Percentiles rank a stretch among this genome's conserved stretches.
These are phyloP conservation scores for Prunella fulvescens DNA, from an alignment of 2,113 vertebrate species.

Conservation along the genomic window DNA sequence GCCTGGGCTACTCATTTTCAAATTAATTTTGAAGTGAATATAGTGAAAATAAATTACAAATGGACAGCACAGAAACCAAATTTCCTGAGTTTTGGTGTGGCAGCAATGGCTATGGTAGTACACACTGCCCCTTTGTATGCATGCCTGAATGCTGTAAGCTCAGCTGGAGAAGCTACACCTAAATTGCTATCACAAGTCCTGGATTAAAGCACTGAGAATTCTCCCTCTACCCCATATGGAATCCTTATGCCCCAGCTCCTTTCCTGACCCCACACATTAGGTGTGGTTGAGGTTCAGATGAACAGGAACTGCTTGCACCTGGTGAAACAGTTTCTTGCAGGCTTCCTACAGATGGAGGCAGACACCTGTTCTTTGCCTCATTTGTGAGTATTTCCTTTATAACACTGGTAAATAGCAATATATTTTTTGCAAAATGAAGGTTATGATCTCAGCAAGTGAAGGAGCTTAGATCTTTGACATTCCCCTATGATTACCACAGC, in stretches of 20 bases:
- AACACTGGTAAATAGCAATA: background rate
- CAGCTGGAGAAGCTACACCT: background rate
- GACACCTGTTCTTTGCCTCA: background rate
- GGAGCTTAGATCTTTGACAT: background rate
- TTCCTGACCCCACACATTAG: background rate
- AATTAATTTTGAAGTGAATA: background rate
- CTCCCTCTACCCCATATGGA: background rate
- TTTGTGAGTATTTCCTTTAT: background rate
- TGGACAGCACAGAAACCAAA: background rate
- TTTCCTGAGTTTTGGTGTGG: background rate
- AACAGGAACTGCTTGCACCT: background rate
- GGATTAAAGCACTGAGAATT: background rate
- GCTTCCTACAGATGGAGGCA: background rate
- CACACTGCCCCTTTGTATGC: background rate
- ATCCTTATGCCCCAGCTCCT: background rate
- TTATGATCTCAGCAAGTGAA: background rate
- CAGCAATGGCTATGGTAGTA: background rate
- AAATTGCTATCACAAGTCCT: background rate
- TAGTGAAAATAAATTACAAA: background rate
- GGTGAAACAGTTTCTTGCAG: background rate
- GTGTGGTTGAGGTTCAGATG: background rate
- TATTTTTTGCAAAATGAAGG: background rate
- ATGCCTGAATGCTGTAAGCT: background rate
- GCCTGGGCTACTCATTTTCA: background rate
- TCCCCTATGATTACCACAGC: background rate